Percentiles rank a stretch among this genome's conserved stretches.
phyloP scores from a whole-genome alignment of 2,113 vertebrate genomes.

The Caloenas nicobarica region DNA sequence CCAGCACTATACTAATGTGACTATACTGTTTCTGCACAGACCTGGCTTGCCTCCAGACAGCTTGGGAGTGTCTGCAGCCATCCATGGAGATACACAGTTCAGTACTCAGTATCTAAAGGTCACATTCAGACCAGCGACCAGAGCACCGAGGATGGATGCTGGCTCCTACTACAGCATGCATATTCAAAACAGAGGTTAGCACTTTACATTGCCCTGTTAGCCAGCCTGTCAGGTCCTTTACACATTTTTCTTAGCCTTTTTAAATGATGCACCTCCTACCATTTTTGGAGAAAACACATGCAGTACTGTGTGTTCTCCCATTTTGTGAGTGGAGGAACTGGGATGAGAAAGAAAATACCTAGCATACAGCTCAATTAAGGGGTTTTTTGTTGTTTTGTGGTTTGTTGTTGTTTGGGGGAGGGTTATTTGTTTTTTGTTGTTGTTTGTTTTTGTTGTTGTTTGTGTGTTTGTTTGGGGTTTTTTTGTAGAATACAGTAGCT shows the following conservation, averaged over 20 bases:
- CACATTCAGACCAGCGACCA: background rate
- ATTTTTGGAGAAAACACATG: background rate
- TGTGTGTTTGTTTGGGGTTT: background rate
- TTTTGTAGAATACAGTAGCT: background rate
- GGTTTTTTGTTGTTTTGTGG: background rate
- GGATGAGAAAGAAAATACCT: background rate
- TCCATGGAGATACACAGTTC: background rate
- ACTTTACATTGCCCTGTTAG: background rate
- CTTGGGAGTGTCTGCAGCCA: background rate
- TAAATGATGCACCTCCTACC: background rate
- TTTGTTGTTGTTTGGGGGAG: too few species aligned
- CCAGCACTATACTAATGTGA: background rate
- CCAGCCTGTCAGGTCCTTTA: background rate
- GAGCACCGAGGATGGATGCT: background rate
- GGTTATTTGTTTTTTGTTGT: too few species aligned
- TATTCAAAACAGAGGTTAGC: background rate
- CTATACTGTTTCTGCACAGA: background rate
- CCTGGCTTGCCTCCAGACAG: background rate
- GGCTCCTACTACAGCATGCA: fast-evolving
- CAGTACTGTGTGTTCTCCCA: too few species aligned
- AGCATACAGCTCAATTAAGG: background rate
- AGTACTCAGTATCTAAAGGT: background rate
- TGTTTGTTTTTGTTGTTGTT: too few species aligned
- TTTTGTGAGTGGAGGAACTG: background rate
- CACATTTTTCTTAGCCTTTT: background rate